These are phyloP conservation scores for Rostratula benghalensis DNA, from an alignment of 2,113 vertebrate species.

Conservation along the genomic window DNA sequence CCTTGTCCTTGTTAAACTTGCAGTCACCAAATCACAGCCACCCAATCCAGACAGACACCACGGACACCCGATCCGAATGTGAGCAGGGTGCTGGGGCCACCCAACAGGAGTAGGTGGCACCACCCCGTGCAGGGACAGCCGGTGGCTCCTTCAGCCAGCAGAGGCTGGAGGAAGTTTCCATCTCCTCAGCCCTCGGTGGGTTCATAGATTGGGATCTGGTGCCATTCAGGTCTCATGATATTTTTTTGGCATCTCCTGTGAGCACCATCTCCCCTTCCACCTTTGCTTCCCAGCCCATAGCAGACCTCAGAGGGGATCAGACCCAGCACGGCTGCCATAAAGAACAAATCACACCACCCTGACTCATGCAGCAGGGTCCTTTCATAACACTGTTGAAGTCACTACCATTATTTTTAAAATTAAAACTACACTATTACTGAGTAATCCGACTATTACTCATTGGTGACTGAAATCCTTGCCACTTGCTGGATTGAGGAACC, in stretches of 20 bases:
- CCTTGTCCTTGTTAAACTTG: too few species aligned
- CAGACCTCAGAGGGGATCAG: neutral
- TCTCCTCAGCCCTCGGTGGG: neutral
- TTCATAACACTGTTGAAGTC: neutral
- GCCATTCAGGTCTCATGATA: neutral
- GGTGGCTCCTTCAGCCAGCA: neutral
- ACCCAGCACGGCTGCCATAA: fast-evolving
- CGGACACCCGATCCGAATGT: fast-evolving
- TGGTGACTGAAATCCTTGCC: neutral
- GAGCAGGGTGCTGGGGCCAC: fast-evolving
- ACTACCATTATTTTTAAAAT: neutral
- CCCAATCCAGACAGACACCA: neutral
- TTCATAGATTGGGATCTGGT: neutral
- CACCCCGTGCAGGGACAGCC: fast-evolving
- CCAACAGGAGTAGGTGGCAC: fast-evolving
- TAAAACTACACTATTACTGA: neutral
- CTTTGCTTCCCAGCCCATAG: neutral
- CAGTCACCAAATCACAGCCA: neutral
- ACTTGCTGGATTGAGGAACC: neutral
- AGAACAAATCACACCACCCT: neutral
- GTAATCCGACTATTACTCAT: neutral
- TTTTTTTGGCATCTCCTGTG: neutral
- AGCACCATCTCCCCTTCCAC: neutral
- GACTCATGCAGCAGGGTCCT: neutral
- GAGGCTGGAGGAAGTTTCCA: neutral